Evolutionary conservation across 2,113 vertebrate genomes (phyloP).

Genomic region (Phoxinus phoxinus): DNA sequence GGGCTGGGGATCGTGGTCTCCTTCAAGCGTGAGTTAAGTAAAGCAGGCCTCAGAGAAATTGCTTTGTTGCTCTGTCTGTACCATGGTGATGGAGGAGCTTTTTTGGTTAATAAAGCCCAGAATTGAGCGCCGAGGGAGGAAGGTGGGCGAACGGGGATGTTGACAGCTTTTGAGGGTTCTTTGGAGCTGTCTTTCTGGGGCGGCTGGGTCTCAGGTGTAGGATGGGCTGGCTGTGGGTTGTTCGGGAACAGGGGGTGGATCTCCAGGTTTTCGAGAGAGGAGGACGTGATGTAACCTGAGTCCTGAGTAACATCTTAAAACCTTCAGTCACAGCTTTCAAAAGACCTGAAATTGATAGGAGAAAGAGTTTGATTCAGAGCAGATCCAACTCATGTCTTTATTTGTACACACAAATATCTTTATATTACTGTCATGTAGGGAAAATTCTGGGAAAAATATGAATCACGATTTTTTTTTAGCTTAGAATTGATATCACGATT

Average conservation of each 20-base stretch:
- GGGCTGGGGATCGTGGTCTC: slow-evolving; percentile 79
- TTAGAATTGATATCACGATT: no score
- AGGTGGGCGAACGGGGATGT: slow-evolving; percentile 70
- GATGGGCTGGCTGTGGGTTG: slow-evolving; percentile 84
- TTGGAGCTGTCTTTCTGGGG: slow-evolving; percentile 71
- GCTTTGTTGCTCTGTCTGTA: slow-evolving; percentile 79
- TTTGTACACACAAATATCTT: background rate
- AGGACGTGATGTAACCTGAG: slow-evolving; percentile 89
- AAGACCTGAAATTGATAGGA: slow-evolving; percentile 67
- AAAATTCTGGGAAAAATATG: no score
- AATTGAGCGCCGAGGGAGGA: slow-evolving; percentile 78
- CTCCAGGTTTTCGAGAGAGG: slow-evolving; percentile 92
- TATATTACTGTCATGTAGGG: background rate
- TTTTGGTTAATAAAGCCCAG: slow-evolving; percentile 73
- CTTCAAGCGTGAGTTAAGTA: slow-evolving; percentile 78
- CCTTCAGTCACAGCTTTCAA: slow-evolving; percentile 74
- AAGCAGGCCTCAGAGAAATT: no score
- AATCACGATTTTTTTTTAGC: no score
- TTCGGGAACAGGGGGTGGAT: slow-evolving; percentile 85
- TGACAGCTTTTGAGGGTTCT: slow-evolving; percentile 64
- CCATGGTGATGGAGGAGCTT: slow-evolving; percentile 74
- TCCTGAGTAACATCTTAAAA: slow-evolving; percentile 77
- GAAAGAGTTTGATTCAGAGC: slow-evolving; percentile 12
- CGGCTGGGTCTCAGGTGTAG: slow-evolving; percentile 79
- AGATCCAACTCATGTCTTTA: background rate